Percentiles rank a stretch among this genome's conserved stretches.
phyloP scores from a whole-genome alignment of 2,113 vertebrate species.

The Neogale vison region DNA sequence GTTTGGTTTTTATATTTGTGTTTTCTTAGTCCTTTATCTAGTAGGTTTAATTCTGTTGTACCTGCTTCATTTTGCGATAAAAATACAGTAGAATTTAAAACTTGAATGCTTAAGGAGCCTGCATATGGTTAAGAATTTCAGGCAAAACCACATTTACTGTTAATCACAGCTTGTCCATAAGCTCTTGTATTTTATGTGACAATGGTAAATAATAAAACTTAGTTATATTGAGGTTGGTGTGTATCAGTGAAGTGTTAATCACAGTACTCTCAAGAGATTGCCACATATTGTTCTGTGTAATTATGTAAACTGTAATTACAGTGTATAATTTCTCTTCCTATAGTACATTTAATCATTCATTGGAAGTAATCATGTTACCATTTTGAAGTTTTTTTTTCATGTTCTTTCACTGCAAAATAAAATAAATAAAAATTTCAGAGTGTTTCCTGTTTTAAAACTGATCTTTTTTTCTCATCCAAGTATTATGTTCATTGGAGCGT shows the following conservation, averaged over 20 bases:
- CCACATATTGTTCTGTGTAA: slow-evolving; percentile 44
- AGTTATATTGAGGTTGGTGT: slow-evolving; percentile 19
- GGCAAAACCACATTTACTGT: slow-evolving; percentile 42
- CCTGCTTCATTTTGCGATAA: slow-evolving; percentile 51
- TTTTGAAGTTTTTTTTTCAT: slow-evolving; percentile 54
- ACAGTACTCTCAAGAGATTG: slow-evolving; percentile 40
- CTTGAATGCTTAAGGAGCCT: slow-evolving; percentile 28
- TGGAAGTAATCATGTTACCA: slow-evolving; percentile 45
- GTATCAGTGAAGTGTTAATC: slow-evolving; percentile 43
- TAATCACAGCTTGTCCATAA: slow-evolving; percentile 47
- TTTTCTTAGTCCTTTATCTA: slow-evolving; percentile 47
- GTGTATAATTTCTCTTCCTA: slow-evolving; percentile 33
- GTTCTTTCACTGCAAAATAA: slow-evolving; percentile 60
- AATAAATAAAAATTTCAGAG: slow-evolving; percentile 57
- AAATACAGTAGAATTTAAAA: slow-evolving; percentile 54
- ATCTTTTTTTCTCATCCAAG: not conserved
- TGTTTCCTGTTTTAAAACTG: slow-evolving; percentile 42
- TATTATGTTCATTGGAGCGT: slow-evolving; percentile 33
- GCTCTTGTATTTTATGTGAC: slow-evolving; percentile 48
- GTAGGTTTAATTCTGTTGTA: slow-evolving; percentile 51
- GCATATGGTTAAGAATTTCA: slow-evolving; percentile 45
- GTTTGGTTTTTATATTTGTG: not conserved
- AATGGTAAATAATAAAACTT: slow-evolving; percentile 49
- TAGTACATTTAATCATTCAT: slow-evolving; percentile 41
- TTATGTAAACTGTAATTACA: slow-evolving; percentile 42